phyloP scores from a whole-genome alignment of 2,113 vertebrate genomes.

The Syrrhaptes paradoxus region DNA sequence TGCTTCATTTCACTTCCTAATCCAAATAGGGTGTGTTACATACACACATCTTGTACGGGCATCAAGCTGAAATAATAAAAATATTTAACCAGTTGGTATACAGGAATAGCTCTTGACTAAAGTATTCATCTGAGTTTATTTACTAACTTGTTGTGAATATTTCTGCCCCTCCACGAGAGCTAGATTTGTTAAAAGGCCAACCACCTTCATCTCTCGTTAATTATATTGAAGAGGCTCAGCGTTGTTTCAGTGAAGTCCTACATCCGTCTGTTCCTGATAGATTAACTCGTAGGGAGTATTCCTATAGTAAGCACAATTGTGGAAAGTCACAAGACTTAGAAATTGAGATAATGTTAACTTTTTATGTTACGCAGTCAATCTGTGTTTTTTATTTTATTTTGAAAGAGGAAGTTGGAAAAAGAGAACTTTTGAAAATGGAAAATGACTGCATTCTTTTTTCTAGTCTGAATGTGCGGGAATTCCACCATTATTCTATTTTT shows the following conservation, averaged over 20 bases:
- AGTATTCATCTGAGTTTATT: neutral
- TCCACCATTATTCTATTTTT: neutral
- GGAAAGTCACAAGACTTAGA: neutral
- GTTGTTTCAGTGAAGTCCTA: neutral
- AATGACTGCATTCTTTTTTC: neutral
- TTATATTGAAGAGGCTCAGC: neutral
- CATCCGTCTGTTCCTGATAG: neutral
- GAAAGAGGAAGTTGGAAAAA: neutral
- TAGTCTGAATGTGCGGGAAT: slow-evolving; percentile 1
- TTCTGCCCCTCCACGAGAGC: neutral
- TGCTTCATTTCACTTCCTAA: neutral
- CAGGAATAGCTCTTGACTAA: neutral
- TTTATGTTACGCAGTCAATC: neutral
- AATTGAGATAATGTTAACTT: neutral
- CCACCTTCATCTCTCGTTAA: neutral
- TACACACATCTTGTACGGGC: neutral
- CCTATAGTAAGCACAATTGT: neutral
- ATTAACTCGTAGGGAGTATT: neutral
- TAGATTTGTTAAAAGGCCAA: neutral
- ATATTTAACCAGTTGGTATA: neutral
- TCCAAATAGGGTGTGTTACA: neutral
- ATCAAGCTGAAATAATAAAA: neutral
- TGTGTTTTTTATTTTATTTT: neutral
- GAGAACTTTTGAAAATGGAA: slow-evolving; percentile 21
- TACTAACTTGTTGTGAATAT: neutral